Evolutionary conservation across 2,888 invertebrate genomes (phyloP).

Genomic region (Andrena hattorfiana): DNA sequence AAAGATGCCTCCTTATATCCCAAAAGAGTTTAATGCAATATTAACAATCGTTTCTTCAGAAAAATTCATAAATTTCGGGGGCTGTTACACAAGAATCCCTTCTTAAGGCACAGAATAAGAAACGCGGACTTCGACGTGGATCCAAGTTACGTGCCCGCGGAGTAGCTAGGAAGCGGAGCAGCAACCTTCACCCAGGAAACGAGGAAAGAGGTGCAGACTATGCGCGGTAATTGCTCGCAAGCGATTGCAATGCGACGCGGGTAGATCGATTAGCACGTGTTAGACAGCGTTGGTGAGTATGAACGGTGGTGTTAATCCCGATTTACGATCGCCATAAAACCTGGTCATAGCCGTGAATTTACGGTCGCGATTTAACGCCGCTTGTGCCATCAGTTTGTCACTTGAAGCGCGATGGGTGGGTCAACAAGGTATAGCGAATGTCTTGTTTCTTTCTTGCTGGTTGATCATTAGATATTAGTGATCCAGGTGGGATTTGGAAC

Average conservation of each 20-base stretch:
- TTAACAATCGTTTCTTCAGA: too few species aligned
- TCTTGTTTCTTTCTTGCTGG: background rate
- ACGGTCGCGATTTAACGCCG: background rate
- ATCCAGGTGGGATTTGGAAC: background rate
- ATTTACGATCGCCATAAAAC: slow-evolving; percentile 60
- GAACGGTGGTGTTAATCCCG: slow-evolving; percentile 49
- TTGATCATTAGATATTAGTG: background rate
- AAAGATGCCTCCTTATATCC: too few species aligned
- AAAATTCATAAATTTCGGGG: too few species aligned
- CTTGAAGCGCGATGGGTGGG: background rate
- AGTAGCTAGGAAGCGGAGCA: background rate
- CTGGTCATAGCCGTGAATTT: slow-evolving; percentile 26
- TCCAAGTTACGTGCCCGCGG: background rate
- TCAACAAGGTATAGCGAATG: background rate
- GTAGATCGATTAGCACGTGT: slow-evolving; percentile 56
- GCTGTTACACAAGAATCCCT: too few species aligned
- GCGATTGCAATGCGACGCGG: slow-evolving; percentile 51
- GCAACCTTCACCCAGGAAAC: slow-evolving; percentile 52
- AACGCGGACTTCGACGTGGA: background rate
- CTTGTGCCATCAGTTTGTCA: slow-evolving; percentile 2
- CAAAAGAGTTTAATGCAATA: too few species aligned
- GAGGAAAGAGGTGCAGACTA: slow-evolving; percentile 10
- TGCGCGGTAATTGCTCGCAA: slow-evolving; percentile 41
- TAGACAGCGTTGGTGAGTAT: slow-evolving; percentile 44
- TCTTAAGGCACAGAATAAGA: background rate